A percentile compares a stretch with the other conserved stretches of the same genome.
Conservation (phyloP, 2,888 invertebrate genomes). For the Dastarcus helophoroides region DNA sequence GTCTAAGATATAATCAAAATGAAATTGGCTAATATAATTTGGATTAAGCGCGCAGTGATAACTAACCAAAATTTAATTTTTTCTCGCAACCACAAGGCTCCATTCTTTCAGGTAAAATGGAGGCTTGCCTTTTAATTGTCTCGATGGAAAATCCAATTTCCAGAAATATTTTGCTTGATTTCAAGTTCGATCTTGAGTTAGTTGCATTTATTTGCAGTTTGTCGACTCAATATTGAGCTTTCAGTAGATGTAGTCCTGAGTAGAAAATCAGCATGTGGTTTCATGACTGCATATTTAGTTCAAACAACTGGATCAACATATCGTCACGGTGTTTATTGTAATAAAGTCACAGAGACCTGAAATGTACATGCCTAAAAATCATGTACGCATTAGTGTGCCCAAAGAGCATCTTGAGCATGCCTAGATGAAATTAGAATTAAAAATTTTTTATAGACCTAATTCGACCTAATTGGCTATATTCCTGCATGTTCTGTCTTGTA, state of each 20-base stretch:
- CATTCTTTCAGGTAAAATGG: conserved; percentile 77
- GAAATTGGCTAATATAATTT: conserved; percentile 4
- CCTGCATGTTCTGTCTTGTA: conserved; percentile 29
- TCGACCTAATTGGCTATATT: conserved; percentile 23
- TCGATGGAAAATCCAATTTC: no score
- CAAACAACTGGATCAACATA: no score
- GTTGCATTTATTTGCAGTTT: no score
- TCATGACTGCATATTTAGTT: no score
- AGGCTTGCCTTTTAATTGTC: conserved; percentile 45
- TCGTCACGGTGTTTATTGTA: no score
- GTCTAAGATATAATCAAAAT: no score
- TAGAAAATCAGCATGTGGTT: no score
- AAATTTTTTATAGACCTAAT: conserved; percentile 8
- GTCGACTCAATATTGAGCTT: no score
- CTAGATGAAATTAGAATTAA: conserved; percentile 21
- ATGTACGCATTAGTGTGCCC: conserved; percentile 7
- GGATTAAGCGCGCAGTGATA: conserved; percentile 4
- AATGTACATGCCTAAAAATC: conserved; percentile 8
- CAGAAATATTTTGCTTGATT: conserved; percentile 1
- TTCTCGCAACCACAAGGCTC: conserved; percentile 67
- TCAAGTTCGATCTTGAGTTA: no score
- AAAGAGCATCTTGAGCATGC: conserved; percentile 24
- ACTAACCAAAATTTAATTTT: conserved; percentile 43
- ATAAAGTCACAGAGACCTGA: conserved; percentile 38
- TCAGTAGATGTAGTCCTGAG: no score